Base-by-base conservation (phyloP, 2,113 vertebrate genomes). In the Himantopus leucocephalus region DNA sequence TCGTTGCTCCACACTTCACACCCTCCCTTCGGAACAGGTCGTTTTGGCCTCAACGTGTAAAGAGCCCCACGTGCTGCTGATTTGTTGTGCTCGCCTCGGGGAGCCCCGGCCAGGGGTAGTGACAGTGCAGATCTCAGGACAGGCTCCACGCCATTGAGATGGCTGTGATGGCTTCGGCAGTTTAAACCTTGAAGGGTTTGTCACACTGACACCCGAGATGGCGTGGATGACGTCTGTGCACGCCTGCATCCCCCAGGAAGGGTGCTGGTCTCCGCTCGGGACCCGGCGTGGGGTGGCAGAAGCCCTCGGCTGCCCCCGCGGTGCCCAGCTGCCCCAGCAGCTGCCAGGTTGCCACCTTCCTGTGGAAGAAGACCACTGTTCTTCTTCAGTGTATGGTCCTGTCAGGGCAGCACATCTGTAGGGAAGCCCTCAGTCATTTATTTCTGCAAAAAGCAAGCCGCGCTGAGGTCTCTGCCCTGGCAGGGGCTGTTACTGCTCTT, bases 41-140 rank as follows among this genome's bases (percentile, higher is more conserved):
- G 17, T 1, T 1, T 21, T 45, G 72, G 35, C 27, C 47, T 29
- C 67, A 21, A 1, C 21, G 6, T 9, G 41, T 6, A 5, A 66
- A 35, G 21, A 22, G 34, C 50, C 52, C 34, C 12, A 3, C 3
- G 5, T 0, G 0, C 11, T 14, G 15, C 5, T 14, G 5, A 14
- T 30, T 30, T 43, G 7, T 9, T 53, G 68, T 39, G 67, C 10
- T 19, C 5, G 5, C 6, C 53, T 17, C 2, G 7, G 47, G 12
- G 41, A 27, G 21, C 9, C 29, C 9, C 0, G 0, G n/a, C 6
- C 1, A 1, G 32, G 22, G 22, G 7, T 27, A 9, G 37, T 26
- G 13, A 3, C 45, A 10, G 29, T 2, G 21, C 9, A 35, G 55
- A 12, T 17, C 34, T 60, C 13, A 22, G 29, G 41, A 5, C 27